These are phyloP conservation scores for Meteorus colon DNA, from an alignment of 2,888 invertebrate genomes.

Conservation along the genomic window DNA sequence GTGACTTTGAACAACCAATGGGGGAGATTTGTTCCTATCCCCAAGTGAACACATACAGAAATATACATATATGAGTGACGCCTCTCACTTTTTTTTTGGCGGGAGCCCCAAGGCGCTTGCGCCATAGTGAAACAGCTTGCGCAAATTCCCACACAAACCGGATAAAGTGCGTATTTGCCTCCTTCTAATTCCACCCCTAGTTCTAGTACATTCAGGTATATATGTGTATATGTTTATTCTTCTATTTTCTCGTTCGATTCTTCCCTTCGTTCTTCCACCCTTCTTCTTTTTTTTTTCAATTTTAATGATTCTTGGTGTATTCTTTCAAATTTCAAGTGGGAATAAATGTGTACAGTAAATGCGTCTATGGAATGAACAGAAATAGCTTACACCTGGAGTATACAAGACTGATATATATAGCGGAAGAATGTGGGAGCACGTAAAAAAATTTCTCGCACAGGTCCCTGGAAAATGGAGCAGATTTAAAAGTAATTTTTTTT, in stretches of 20 bases:
- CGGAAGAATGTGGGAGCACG: constrained; percentile 33
- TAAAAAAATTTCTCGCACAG: constrained; percentile 22
- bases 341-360: not conserved
- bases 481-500: not conserved
- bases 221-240: constrained; percentile 18
- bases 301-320: constrained; percentile 32
- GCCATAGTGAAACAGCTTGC: constrained; percentile 57
- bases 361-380: constrained; percentile 20
- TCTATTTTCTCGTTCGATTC: constrained; percentile 26
- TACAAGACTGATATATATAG: not conserved
- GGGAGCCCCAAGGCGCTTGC: constrained; percentile 51
- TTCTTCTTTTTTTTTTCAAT: constrained; percentile 16
- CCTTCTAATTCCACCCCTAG: constrained; percentile 48
- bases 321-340: constrained; percentile 13
- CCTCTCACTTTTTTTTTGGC: constrained; percentile 42
- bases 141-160: constrained; percentile 61
- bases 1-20: constrained; percentile 26
- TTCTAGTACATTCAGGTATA: constrained; percentile 13
- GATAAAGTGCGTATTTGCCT: constrained; percentile 47
- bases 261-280: constrained; percentile 13
- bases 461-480: not conserved
- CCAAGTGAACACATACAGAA: not conserved
- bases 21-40: constrained; percentile 8
- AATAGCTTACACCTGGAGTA: constrained; percentile 37
- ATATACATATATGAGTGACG: not conserved